These are phyloP conservation scores for Tichodroma muraria DNA, from an alignment of 2,113 vertebrate genomes.

Conservation along the genomic window DNA sequence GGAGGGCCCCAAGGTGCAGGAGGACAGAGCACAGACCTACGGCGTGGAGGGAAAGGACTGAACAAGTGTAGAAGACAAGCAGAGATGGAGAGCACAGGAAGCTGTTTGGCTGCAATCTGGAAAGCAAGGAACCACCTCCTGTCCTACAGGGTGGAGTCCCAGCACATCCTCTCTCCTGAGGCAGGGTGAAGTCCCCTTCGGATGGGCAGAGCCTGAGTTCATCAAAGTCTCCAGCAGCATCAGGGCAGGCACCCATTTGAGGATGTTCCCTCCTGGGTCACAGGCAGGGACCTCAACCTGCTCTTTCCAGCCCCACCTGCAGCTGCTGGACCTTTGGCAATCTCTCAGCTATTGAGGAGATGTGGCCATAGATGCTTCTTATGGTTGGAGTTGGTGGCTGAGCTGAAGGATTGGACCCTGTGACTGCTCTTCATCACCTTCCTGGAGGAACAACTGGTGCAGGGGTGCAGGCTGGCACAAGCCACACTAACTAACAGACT, in stretches of 20 bases:
- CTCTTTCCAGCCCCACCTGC: not conserved
- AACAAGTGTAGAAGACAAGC: not conserved
- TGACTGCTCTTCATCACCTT: not conserved
- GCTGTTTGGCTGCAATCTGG: not conserved
- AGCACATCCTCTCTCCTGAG: rapidly evolving
- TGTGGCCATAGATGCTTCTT: not conserved
- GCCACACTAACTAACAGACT: not conserved
- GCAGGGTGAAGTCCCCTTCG: not conserved
- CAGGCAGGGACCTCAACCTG: not conserved
- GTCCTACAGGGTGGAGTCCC: not conserved
- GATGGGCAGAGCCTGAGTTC: not conserved
- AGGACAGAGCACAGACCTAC: not conserved
- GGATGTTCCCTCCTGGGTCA: not conserved
- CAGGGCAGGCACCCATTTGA: not conserved
- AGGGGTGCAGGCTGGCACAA: not conserved
- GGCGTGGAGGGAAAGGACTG: not conserved
- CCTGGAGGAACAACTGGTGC: not conserved
- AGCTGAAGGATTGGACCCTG: not conserved
- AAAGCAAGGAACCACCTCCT: not conserved
- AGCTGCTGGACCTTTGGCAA: not conserved
- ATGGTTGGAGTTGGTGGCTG: not conserved
- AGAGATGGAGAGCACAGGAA: not conserved
- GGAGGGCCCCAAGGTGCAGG: not conserved
- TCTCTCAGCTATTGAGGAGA: not conserved
- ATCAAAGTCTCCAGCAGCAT: not conserved